phyloP scores from a whole-genome alignment of 2,113 vertebrate genomes.

The Myrmophylax atrothorax region DNA sequence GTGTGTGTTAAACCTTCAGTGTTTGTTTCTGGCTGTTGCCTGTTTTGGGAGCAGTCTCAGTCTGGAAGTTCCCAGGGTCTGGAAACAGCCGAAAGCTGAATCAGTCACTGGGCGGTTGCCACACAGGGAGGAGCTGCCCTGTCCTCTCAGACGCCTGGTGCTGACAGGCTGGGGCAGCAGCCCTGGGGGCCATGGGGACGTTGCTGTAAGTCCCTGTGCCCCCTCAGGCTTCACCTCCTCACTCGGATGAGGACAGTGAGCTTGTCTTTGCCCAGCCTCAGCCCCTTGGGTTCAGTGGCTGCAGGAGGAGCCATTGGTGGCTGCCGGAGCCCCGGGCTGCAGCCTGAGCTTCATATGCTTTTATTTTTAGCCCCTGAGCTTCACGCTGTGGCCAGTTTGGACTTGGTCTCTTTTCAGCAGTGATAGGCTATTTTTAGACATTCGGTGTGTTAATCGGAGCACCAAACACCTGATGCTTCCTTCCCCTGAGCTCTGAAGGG shows the following conservation, averaged over 20 bases:
- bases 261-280: background rate
- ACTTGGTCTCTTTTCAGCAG: background rate
- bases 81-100: background rate
- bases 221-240: background rate
- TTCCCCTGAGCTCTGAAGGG: background rate
- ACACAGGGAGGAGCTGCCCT: background rate
- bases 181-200: background rate
- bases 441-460: background rate
- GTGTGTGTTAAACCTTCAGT: background rate
- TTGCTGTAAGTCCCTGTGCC: background rate
- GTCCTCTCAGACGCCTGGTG: fast-evolving
- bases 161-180: background rate
- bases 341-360: background rate
- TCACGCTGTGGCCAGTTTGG: fast-evolving
- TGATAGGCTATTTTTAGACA: slow-evolving; percentile 31
- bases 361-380: slow-evolving; percentile 58
- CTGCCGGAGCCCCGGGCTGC: background rate
- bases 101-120: fast-evolving
- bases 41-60: background rate
- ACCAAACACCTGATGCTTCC: background rate
- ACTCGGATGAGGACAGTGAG: fast-evolving
- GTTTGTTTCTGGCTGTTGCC: background rate
- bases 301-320: background rate
- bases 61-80: background rate
- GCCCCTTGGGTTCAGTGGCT: fast-evolving